Evolutionary conservation across 2,113 vertebrate species (phyloP), one percentile per base, ranked within the genome.

Genomic region (Daboia siamensis): DNA sequence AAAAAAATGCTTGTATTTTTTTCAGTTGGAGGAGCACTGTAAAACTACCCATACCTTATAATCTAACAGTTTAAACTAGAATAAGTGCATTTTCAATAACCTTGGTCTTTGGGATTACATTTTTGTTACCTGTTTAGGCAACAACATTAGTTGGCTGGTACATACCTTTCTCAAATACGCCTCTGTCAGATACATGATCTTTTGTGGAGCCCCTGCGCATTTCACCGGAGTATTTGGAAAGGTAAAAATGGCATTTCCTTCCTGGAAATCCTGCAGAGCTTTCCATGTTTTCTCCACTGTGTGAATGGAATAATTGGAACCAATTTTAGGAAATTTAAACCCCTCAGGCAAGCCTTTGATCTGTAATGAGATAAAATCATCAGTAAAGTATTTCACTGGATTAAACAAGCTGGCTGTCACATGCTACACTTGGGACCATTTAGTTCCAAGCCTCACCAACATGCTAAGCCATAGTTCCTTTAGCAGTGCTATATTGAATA

Each of bases 131-230:
- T 86, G 55, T 56, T 59, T 24, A 52, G 48, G 29, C 51, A 87
- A 52, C 13, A 17, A 87, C 4, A 3, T 7, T 54, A 54, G 7
- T 54, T 46, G 89, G 15, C 33, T 29, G 61, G 39, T 0, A 94
- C 94, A 44, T 96, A 99, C 99, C 98, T 99, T 99, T 96, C 98
- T 98, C 87, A 99, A 95, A 94, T 97, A 99, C 5, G 98, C 97
- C 6, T 99, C 99, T 0, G 99, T 96, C 44, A 99, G 97, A 95
- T 99, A 99, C 99, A 99, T 99, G 94, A 99, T 99, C 97, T 99
- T 99, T 96, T 99, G 99, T 29, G 99, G 99, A 0, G 99, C 99
- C 21, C 99, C 99, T 3, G 98, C 99, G 96, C 99, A 99, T 96
- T 99, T 99, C 85, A 99, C 96, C 0, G 99, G 99, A 5, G 98